phyloP scores from a whole-genome alignment of 1,140 invertebrate genomes.

The Limonius californicus region DNA sequence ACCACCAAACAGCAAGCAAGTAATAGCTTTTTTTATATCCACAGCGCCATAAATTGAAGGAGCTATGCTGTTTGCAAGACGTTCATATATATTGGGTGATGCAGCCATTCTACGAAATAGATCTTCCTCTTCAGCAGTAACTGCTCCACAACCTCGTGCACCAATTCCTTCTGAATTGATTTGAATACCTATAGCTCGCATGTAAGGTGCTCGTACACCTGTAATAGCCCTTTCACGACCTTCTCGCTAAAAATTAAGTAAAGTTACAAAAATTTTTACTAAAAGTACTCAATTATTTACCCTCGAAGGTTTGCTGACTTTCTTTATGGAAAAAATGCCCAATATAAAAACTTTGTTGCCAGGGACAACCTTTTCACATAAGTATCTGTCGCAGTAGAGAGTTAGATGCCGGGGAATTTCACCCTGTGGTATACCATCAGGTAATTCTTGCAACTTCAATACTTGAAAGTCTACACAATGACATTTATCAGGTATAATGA shows the following conservation, averaged over 20 bases:
- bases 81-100: constrained; percentile 84
- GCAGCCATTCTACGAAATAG: constrained; percentile 82
- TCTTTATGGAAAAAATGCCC: constrained; percentile 97
- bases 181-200: constrained; percentile 89
- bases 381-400: constrained; percentile 88
- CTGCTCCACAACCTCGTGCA: constrained; percentile 47
- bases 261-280: neutral
- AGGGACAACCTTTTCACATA: constrained; percentile 94
- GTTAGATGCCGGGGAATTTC: constrained; percentile 97
- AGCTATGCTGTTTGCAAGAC: constrained; percentile 87
- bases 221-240: constrained; percentile 82
- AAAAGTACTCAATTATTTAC: constrained; percentile 35
- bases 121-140: constrained; percentile 89
- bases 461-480: constrained; percentile 93
- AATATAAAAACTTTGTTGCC: constrained; percentile 92
- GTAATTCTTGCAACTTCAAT: constrained; percentile 92
- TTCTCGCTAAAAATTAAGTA: constrained; percentile 13
- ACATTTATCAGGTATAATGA: constrained; percentile 97
- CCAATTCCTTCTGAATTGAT: constrained; percentile 80
- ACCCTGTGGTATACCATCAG: constrained; percentile 95
- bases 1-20: constrained; percentile 93
- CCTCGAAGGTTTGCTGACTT: constrained; percentile 61
- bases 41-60: constrained; percentile 94
- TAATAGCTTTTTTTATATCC: constrained; percentile 98
- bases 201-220: constrained; percentile 90